Evolutionary conservation across 2,797 vertebrate genomes (phyloP), one percentile per base, ranked within the genome.

Genomic region (Craterocephalus amniculus): DNA sequence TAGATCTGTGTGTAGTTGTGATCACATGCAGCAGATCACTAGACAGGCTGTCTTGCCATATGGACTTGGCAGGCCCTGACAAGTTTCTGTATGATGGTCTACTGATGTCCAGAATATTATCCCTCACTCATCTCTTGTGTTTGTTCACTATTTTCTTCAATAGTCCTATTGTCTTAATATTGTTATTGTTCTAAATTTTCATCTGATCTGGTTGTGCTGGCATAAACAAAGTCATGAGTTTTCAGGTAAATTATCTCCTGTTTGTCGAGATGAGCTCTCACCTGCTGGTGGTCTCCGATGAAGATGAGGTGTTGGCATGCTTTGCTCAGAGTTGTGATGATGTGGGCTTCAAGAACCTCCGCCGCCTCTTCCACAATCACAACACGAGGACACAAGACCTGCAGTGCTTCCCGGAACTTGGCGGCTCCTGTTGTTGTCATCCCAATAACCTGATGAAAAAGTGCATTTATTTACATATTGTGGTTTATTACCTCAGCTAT

Each of bases 341-440:
- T 97, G 83, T 99, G 97, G 56, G 97, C 97, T 83, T 99, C 97
- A 1, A 99, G 94, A 45, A 99, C 97, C 81, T 99, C 97, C 1
- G 97, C 97, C 4, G 97, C 97, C 88, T 98, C 97, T 76, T 99
- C 97, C 43, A 99, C 95, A 2, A 99, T 94, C 74, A 99, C 94
- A 80, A 99, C 91, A 20, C 73, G 63, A 0, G 97, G 96, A 70
- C 83, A 62, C 38, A 98, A 88, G 66, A 94, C 89, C 90, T 97
- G 96, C 66, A 99, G 92, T 67, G 94, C 88, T 78, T 88, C 90
- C 6, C 94, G 94, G 83, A 94, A 98, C 84, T 97, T 97, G 77
- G 97, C 97, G 31, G 97, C 97, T 63, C 97, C 97, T 69, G 97
- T 99, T 73, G 97, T 99, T 12, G 97, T 99, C 97, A 99, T 98